Evolutionary conservation across 2,888 invertebrate genomes (phyloP), one percentile per base, ranked within the genome.

Genomic region (Aleiodes leptofemur): DNA sequence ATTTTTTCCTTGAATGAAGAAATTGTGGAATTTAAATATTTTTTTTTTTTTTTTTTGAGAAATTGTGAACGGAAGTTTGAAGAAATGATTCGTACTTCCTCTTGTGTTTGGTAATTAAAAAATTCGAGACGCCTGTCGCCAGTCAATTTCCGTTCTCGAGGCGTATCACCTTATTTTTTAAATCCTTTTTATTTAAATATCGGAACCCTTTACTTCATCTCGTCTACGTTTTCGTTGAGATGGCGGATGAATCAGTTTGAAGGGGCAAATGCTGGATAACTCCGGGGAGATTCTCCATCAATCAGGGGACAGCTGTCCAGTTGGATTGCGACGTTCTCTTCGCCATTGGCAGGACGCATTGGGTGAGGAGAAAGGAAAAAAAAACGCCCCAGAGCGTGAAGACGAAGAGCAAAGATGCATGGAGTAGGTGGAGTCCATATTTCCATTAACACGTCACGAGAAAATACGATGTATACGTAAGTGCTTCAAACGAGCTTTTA

Each of bases 41-140:
- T 16, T 55, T 55, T 55, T 55, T 55, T 16, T 55, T n/a, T n/a
- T 16, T n/a, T 16, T 6, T 8, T n/a, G 55, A 16, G 55, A n/a
- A 13, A 31, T 75, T 31, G 53, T 43, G 73, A 66, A 75, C 79
- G 78, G 78, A 79, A 76, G 76, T 69, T 72, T 51, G 64, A 73
- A 64, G 70, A 73, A 80, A 78, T 73, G 74, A 80, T 77, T 79
- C 80, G 77, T 74, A 74, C 73, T 77, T 79, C 75, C 77, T 70
- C 55, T 70, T 23, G 23, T 73, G 71, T 69, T 68, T 38, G 71
- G 69, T 78, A 83, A 82, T 82, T 82, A 82, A 82, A 83, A 61
- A 84, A 83, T 82, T 82, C 73, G 78, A 78, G 78, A 31, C 82
- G 82, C 81, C 80, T 82, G 82, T 83, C 82, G 81, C 76, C 82